These are phyloP conservation scores for Leuciscus idus DNA, from an alignment of 2,113 vertebrate genomes.

Conservation along the genomic window DNA sequence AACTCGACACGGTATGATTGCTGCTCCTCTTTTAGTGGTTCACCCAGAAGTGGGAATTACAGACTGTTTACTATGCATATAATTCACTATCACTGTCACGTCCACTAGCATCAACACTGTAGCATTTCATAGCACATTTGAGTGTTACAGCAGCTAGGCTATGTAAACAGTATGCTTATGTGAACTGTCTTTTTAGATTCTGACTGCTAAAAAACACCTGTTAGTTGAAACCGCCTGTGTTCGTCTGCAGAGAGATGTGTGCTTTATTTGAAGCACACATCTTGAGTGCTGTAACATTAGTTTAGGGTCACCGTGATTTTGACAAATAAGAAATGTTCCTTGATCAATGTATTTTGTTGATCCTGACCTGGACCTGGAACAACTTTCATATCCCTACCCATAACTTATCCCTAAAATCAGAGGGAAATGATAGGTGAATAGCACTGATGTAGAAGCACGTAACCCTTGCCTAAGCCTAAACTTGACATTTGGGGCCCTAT, in stretches of 20 bases:
- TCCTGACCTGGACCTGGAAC: no score
- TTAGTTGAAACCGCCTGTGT: background rate
- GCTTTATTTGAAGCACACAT: background rate
- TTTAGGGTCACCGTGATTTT: background rate
- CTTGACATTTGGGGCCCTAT: no score
- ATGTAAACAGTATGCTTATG: background rate
- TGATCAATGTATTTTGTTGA: no score
- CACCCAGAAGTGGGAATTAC: constrained; percentile 1
- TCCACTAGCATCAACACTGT: background rate
- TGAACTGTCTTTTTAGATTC: background rate
- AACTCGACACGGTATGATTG: background rate
- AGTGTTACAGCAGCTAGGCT: background rate
- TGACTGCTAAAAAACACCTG: background rate
- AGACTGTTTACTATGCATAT: constrained; percentile 16
- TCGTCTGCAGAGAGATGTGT: background rate
- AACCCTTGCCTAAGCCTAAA: no score
- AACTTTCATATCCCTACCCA: no score
- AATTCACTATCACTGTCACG: constrained; percentile 13
- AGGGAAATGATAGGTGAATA: no score
- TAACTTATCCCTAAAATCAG: no score
- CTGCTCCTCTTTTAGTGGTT: constrained; percentile 10
- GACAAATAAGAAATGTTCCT: no score
- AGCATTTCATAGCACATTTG: constrained; percentile 7
- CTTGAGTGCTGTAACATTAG: background rate
- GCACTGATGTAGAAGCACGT: no score